phyloP scores from a whole-genome alignment of 2,113 vertebrate genomes.

The Antechinus flavipes region DNA sequence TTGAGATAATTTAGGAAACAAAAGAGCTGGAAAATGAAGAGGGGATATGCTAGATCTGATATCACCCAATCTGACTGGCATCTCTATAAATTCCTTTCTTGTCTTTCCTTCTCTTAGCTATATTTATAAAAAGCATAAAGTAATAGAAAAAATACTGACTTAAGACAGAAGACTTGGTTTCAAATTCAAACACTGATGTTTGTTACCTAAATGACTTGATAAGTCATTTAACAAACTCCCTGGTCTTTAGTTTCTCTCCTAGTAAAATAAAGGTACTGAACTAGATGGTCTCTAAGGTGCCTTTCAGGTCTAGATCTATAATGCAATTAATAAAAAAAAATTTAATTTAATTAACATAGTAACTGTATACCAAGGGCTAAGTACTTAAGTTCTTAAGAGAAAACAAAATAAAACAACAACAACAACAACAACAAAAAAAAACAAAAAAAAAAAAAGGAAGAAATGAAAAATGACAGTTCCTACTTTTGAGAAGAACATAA shows the following conservation, averaged over 20 bases:
- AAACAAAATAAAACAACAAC: background rate
- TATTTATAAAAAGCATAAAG: background rate
- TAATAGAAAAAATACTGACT: background rate
- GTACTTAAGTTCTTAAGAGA: background rate
- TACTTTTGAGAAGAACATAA: background rate
- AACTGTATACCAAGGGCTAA: background rate
- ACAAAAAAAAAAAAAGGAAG: background rate
- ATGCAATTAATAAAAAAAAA: background rate
- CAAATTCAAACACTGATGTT: background rate
- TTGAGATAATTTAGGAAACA: background rate
- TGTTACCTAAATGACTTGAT: background rate
- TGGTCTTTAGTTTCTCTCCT: background rate
- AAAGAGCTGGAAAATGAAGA: slow-evolving; percentile 27
- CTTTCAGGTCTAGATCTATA: background rate
- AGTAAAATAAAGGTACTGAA: background rate
- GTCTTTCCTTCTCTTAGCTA: background rate
- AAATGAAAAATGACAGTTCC: background rate
- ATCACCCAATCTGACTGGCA: slow-evolving; percentile 40
- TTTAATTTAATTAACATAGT: background rate
- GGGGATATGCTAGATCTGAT: slow-evolving; percentile 24
- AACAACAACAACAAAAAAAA: background rate
- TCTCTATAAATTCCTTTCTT: slow-evolving; percentile 24
- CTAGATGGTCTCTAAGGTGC: background rate
- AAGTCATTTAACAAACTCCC: background rate
- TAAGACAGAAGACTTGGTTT: background rate